Evolutionary conservation across 2,888 invertebrate genomes (phyloP), one percentile per base, ranked within the genome.

Genomic region (Liopterus haemorrhoidalis): DNA sequence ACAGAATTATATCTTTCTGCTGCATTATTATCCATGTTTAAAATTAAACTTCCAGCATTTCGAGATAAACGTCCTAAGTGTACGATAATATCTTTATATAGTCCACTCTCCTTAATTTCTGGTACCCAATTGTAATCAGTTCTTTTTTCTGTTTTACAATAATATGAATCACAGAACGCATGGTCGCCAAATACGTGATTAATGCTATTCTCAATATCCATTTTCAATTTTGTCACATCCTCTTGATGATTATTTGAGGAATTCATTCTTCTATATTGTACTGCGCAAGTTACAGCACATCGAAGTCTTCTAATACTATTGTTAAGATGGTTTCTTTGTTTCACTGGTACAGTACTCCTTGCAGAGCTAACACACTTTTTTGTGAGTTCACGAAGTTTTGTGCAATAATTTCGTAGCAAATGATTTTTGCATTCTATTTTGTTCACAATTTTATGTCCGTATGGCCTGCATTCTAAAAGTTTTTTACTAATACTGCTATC

Each of bases 401-500:
- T 27, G 5, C 28, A 30, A 31, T 43, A 52, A 21, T 51, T 52
- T 30, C 41, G 28, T 21, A 53, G 30, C 3, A 51, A 24, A 20
- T 50, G 47, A 43, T 54, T 52, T 2, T 27, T n/a, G 16, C 48
- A 51, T 32, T 49, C 43, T 22, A 51, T 50, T 43, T 53, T 50
- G 19, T 39, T 27, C 1, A 51, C 44, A 6, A 42, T 21, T 15
- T 40, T 36, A 11, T 14, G 18, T 8, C 32, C 27, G 15, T 51
- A 53, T 15, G 47, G 49, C 38, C 43, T 24, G n/a, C 19, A 9
- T 16, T 49, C 43, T 12, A 28, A 18, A 22, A 54, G 15, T 39
- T 38, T 49, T 38, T 44, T 48, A 4, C 19, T 33, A 1, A 49
- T 31, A 31, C 49, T 54, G 14, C 49, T 54, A 16, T 48, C 46